Evolutionary conservation across 2,797 vertebrate species (phyloP), one percentile per base, ranked within the genome.

Genomic region (Acanthurus leucopareius): DNA sequence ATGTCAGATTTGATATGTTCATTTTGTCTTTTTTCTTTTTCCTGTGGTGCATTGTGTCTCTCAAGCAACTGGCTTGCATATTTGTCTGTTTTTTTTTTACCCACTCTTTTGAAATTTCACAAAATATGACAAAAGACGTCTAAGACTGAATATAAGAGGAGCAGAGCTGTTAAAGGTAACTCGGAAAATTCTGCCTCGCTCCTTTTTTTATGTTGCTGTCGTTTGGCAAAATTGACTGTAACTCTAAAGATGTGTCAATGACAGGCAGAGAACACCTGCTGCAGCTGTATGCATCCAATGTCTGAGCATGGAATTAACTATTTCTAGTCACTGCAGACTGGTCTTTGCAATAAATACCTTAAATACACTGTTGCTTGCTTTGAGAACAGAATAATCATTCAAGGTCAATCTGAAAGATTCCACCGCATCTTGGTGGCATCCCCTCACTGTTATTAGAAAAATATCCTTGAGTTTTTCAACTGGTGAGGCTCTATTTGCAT

Each of bases 401-500:
- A 49, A 66, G 76, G 79, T 80, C 61, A 75, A 69, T 74, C 62
- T 63, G n/a, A 73, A 72, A 66, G 38, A 54, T 60, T 73, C 54
- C 62, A 80, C 70, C 76, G 58, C 25, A 70, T 83, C 63, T 58
- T 5, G 3, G 62, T 69, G 71, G 53, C 52, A 58, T 60, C 63
- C 49, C 58, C 28, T 65, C 45, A 8, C 20, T 66, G 42, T 66
- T 77, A 81, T 84, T 80, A 75, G 53, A 69, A 62, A 75, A 72
- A 76, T 52, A 77, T 60, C 60, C 49, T 16, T 2, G 28, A 20
- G 1, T 71, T 84, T 79, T 59, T 45, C 17, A 28, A 59, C 64
- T 64, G 13, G 8, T 13, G 42, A 72, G 44, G 61, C 42, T 35
- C 9, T 40, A 87, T 91, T 86, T 88, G 76, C 84, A 89, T 81